Conservation (phyloP, 2,888 invertebrate genomes). For the Glyphotaelius pellucidus region DNA sequence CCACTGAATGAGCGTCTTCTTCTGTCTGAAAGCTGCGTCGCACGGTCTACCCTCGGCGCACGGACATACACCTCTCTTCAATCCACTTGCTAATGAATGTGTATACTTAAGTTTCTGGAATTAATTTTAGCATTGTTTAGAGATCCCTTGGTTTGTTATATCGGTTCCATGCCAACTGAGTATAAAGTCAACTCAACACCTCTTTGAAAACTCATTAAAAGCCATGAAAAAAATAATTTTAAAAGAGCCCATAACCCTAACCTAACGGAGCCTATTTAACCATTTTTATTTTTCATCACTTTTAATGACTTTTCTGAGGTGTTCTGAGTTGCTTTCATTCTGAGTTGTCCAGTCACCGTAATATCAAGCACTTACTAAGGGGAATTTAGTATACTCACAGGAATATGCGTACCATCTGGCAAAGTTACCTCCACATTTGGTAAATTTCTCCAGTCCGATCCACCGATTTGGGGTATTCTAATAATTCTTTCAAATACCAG, state of each 20-base stretch:
- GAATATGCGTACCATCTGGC: conserved; percentile 70
- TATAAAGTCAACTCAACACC: too few species aligned
- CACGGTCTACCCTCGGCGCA: conserved; percentile 72
- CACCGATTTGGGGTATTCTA: conserved; percentile 73
- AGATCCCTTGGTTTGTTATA: neutral
- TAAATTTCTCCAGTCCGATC: conserved; percentile 77
- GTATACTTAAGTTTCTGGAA: conserved; percentile 69
- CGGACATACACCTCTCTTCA: conserved; percentile 74
- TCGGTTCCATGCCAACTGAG: too few species aligned
- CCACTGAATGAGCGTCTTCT: conserved; percentile 78
- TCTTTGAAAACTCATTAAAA: too few species aligned
- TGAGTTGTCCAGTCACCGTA: too few species aligned
- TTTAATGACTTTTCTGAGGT: too few species aligned
- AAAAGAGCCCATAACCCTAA: too few species aligned
- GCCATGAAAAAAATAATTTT: too few species aligned
- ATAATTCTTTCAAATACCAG: conserved; percentile 74
- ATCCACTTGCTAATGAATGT: conserved; percentile 3
- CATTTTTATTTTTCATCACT: too few species aligned
- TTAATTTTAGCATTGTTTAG: neutral
- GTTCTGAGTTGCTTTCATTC: too few species aligned
- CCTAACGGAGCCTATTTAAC: too few species aligned
- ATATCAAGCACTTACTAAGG: neutral
- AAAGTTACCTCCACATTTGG: conserved; percentile 75
- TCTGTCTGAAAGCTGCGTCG: conserved; percentile 73
- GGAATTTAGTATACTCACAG: conserved; percentile 4